These are phyloP conservation scores for Poicephalus gulielmi DNA, from an alignment of 2,113 vertebrate species.

Conservation along the genomic window DNA sequence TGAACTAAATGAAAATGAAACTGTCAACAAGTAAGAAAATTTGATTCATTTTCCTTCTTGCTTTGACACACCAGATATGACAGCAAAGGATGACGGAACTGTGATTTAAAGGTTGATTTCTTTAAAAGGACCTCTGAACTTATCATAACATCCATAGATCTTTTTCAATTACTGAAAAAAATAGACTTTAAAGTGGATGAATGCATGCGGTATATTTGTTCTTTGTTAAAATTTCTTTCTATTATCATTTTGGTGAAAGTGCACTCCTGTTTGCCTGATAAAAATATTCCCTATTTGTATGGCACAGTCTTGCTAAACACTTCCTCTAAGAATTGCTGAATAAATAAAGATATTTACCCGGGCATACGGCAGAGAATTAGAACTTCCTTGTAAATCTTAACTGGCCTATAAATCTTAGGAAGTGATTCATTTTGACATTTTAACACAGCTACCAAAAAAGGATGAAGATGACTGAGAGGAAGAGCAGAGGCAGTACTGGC, in stretches of 20 bases:
- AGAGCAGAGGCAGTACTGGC: background rate
- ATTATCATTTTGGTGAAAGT: background rate
- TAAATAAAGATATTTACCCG: background rate
- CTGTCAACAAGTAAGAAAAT: background rate
- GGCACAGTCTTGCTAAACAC: background rate
- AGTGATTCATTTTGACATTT: background rate
- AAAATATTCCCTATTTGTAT: background rate
- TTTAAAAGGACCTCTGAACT: background rate
- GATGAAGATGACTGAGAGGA: background rate
- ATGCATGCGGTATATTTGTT: background rate
- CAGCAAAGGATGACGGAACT: background rate
- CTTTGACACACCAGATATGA: background rate
- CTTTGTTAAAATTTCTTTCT: background rate
- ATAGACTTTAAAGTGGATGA: background rate
- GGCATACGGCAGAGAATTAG: background rate
- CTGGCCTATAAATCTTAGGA: background rate
- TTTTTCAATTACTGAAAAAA: slow-evolving; percentile 1
- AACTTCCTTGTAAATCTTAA: background rate
- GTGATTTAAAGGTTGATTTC: slow-evolving; percentile 9
- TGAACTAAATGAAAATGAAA: background rate
- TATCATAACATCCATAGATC: background rate
- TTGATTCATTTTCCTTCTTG: background rate
- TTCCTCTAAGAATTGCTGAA: background rate
- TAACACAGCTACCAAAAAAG: background rate
- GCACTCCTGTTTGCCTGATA: background rate